Conservation (phyloP, 2,113 vertebrate species). For the Aramus guarauna region DNA sequence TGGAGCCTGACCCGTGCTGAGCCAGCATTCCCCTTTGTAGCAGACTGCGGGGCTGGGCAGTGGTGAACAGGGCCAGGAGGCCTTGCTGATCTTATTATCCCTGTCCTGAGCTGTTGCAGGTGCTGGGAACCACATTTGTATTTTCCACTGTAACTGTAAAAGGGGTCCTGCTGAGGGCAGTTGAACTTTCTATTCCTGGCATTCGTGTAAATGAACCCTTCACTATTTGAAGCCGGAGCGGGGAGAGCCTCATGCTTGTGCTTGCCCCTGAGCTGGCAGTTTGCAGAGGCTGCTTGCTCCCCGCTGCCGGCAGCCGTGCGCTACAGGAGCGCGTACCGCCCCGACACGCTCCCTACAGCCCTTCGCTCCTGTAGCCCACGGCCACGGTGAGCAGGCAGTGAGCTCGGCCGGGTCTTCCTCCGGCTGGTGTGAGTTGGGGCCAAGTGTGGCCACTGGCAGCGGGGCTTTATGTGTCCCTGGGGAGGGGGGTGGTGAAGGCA, state of each 20-base stretch:
- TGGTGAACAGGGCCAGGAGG: not conserved
- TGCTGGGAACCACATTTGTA: not conserved
- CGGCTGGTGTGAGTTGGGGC: accelerated
- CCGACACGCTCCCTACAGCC: accelerated
- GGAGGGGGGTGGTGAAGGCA: not conserved
- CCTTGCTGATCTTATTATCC: not conserved
- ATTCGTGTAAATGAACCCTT: not conserved
- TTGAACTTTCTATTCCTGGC: not conserved
- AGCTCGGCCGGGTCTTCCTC: not conserved
- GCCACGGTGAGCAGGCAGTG: accelerated
- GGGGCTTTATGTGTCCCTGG: not conserved
- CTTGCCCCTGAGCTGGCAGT: not conserved
- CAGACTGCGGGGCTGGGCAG: accelerated
- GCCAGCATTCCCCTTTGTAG: not conserved
- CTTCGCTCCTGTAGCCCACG: accelerated
- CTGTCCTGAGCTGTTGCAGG: not conserved
- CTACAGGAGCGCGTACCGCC: accelerated
- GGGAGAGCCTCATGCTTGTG: accelerated
- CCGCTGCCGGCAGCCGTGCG: accelerated
- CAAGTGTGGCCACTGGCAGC: accelerated
- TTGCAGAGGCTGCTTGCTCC: not conserved
- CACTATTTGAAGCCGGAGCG: accelerated
- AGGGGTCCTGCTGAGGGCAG: not conserved
- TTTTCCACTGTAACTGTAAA: not conserved
- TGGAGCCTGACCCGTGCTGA: not conserved